These are phyloP conservation scores for Hassar affinis DNA, from an alignment of 2,113 vertebrate genomes.

Conservation along the genomic window DNA sequence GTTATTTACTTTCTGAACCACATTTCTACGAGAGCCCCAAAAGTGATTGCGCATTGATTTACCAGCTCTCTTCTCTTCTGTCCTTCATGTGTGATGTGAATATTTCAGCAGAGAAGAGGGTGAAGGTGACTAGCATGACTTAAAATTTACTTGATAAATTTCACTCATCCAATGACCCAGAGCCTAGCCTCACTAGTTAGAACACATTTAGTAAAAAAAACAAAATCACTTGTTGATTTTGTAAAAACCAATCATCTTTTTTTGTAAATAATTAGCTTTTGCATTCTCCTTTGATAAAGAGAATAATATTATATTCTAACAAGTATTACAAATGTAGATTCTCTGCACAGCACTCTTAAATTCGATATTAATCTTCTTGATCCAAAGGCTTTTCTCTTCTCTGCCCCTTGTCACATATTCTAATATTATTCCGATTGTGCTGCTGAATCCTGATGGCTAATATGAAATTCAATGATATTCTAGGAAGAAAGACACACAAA, in stretches of 20 bases:
- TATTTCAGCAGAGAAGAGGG: slow-evolving; percentile 34
- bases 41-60: slow-evolving; percentile 34
- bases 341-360: background rate
- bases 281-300: background rate
- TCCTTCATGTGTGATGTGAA: slow-evolving; percentile 37
- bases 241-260: slow-evolving; percentile 5
- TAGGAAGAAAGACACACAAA: slow-evolving; percentile 58
- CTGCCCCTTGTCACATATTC: slow-evolving; percentile 50
- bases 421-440: slow-evolving; percentile 59
- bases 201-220: too few species aligned
- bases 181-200: background rate
- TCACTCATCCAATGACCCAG: slow-evolving; percentile 31
- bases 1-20: slow-evolving; percentile 10
- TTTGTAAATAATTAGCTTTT: slow-evolving; percentile 8
- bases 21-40: slow-evolving; percentile 22
- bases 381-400: slow-evolving; percentile 48
- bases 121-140: slow-evolving; percentile 44
- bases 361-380: slow-evolving; percentile 36
- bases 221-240: background rate
- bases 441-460: slow-evolving; percentile 58
- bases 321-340: slow-evolving; percentile 16
- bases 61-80: slow-evolving; percentile 4
- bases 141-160: slow-evolving; percentile 36
- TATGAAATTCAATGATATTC: slow-evolving; percentile 62
- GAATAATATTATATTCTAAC: background rate